phyloP scores from a whole-genome alignment of 2,888 invertebrate species.

The Phlogophora meticulosa region DNA sequence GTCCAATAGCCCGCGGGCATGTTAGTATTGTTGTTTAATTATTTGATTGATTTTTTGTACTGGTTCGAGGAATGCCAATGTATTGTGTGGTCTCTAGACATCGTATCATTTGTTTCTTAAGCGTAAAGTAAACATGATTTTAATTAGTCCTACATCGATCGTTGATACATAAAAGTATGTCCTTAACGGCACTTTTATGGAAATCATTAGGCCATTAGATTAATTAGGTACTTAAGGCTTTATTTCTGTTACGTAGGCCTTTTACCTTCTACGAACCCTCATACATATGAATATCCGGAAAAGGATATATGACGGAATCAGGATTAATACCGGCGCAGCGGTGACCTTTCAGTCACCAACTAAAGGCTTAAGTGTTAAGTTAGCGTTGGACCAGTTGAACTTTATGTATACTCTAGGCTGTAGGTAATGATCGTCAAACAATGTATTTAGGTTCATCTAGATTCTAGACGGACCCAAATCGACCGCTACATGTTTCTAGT shows the following conservation, averaged over 20 bases:
- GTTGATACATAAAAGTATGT: conserved; percentile 20
- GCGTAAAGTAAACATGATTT: conserved; percentile 19
- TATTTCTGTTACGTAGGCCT: background rate
- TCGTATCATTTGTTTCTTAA: conserved; percentile 17
- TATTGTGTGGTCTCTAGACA: conserved; percentile 14
- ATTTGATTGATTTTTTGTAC: conserved; percentile 49
- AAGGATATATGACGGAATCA: conserved; percentile 15
- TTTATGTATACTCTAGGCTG: background rate
- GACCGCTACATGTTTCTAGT: background rate
- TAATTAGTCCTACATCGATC: conserved; percentile 22
- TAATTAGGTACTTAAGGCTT: conserved; percentile 37
- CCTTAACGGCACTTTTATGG: conserved; percentile 35
- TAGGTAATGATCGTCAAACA: conserved; percentile 2
- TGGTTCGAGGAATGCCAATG: conserved; percentile 26
- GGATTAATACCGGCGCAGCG: conserved; percentile 4
- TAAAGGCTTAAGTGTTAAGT: conserved; percentile 1
- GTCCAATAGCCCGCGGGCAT: conserved; percentile 42
- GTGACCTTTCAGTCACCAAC: conserved; percentile 8
- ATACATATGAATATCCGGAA: conserved; percentile 32
- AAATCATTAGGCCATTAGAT: conserved; percentile 30
- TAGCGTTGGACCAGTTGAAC: conserved; percentile 11
- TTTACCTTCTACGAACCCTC: conserved; percentile 25
- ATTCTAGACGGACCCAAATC: background rate
- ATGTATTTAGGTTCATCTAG: background rate
- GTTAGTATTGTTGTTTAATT: conserved; percentile 45